Evolutionary conservation across 35 echinoderm and acorn worm species (phyloP), one percentile per base, ranked within the genome.

Genomic region (Lytechinus variegatus): DNA sequence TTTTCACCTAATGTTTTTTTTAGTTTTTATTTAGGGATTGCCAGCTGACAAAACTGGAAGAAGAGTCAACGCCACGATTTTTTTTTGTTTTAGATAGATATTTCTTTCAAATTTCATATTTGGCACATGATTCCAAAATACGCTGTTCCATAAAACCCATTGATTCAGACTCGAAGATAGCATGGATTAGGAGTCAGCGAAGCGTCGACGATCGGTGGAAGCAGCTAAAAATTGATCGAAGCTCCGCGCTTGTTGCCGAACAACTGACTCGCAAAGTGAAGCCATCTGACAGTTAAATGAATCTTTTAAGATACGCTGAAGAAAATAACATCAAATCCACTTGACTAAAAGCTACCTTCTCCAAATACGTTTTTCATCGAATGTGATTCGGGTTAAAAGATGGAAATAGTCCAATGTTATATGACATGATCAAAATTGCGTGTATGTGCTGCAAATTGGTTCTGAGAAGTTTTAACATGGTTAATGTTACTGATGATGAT

Each of bases 61-160:
- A 44, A 44, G 33, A 44, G 33, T 2, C 0, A 44, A 60, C 57
- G 57, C 57, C 57, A 60, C 57, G 4, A 10, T 44, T 44, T 44
- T 2, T 44, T 44, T 44, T 2, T 44, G 0, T 44, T 44, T 44
- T 44, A 44, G 2, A 44, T 1, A 3, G 10, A 60, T 9, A 9
- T 60, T 16, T 24, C 66, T 79, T 79, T 8, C 12, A 4, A 24
- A 79, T 24, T 79, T 24, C n/a, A 52, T 90, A 44, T 90, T 90
- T 44, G 88, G 52, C 88, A 12, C 13, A 90, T 90, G 33, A 90
- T 90, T 27, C 88, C 88, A 28, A 33, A 90, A 51, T 90, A 52
- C 88, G 88, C 88, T 90, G 88, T 44, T 90, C 88, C 88, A 33
- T 90, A 29, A 90, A 90, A 27, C n/a, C 52, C 88, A 54, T 90